These are phyloP conservation scores for Hoplodrina blanda DNA, from an alignment of 2,888 invertebrate genomes.

Conservation along the genomic window DNA sequence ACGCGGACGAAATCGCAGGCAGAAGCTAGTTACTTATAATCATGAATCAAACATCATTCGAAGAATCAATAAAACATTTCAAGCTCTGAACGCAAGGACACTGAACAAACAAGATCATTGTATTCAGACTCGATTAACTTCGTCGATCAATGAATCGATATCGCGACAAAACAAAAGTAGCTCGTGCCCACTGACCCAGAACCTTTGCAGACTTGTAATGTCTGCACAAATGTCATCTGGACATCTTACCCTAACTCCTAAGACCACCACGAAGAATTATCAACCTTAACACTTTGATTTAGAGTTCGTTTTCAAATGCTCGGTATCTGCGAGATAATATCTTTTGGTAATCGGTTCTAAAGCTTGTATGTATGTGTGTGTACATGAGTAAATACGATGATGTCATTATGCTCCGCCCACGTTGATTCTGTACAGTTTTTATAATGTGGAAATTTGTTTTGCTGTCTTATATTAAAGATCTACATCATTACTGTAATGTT, in stretches of 20 bases:
- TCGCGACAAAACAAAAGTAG: constrained; percentile 68
- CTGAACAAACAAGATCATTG: constrained; percentile 53
- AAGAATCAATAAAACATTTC: constrained; percentile 12
- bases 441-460: constrained; percentile 34
- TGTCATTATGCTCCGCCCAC: constrained; percentile 81
- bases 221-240: constrained; percentile 67
- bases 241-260: constrained; percentile 33
- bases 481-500: not conserved
- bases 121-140: constrained; percentile 68
- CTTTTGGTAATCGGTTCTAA: constrained; percentile 53
- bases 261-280: constrained; percentile 20
- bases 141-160: constrained; percentile 67
- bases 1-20: too few relatives aligned
- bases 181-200: constrained; percentile 82
- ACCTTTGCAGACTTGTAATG: constrained; percentile 72
- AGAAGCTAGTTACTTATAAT: too few relatives aligned
- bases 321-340: constrained; percentile 21
- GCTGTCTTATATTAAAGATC: constrained; percentile 11
- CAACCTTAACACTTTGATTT: not conserved
- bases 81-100: constrained; percentile 40
- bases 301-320: constrained; percentile 42
- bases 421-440: constrained; percentile 55
- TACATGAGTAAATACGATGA: constrained; percentile 77
- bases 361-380: constrained; percentile 62
- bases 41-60: constrained; percentile 6